Percentiles rank a stretch among this genome's conserved stretches.
Evolutionary conservation across 2,113 vertebrate species (phyloP).

Genomic region (Caracal caracal): DNA sequence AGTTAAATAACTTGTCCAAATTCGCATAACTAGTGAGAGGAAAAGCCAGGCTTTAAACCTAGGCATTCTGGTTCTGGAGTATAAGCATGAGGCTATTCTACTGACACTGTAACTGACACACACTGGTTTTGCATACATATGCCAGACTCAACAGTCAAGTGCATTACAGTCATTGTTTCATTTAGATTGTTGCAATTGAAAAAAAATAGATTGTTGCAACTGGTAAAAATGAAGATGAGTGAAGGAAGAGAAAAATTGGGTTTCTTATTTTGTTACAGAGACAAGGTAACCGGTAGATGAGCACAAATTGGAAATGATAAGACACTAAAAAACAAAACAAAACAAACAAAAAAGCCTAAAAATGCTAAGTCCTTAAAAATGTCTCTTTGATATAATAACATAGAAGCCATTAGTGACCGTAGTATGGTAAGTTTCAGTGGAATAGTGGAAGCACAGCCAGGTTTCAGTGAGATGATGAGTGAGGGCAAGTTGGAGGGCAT

Average conservation of each 20-base stretch:
- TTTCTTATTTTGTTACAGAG: background rate
- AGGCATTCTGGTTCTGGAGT: background rate
- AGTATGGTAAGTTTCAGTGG: background rate
- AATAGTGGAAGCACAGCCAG: background rate
- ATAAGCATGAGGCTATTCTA: background rate
- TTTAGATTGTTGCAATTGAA: background rate
- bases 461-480: background rate
- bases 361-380: background rate
- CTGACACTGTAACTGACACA: background rate
- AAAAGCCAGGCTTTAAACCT: background rate
- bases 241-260: background rate
- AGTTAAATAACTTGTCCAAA: background rate
- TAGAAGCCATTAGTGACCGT: background rate
- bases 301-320: background rate
- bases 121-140: background rate
- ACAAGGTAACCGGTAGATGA: background rate
- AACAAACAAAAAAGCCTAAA: background rate
- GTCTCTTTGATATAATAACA: background rate
- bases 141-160: background rate
- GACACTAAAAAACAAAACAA: too few species aligned
- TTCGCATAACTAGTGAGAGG: background rate
- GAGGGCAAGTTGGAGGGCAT: background rate
- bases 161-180: background rate
- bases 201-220: background rate
- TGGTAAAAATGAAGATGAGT: background rate